Conservation (phyloP, 2,797 vertebrate genomes). For the Thunnus albacares region DNA sequence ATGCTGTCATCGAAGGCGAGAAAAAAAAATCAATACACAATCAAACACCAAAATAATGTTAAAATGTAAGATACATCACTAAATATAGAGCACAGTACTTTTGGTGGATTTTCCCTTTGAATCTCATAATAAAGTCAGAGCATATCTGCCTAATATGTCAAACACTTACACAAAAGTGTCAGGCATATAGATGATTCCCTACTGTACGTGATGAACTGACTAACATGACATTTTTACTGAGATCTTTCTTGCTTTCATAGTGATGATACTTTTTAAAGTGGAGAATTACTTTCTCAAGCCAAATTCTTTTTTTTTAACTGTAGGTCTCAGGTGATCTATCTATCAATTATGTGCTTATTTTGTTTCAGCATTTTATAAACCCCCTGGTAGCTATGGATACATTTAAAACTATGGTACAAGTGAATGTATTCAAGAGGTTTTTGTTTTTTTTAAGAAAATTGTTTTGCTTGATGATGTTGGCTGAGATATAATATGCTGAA, state of each 20-base stretch:
- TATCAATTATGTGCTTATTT: conserved; percentile 43
- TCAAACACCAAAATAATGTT: not conserved
- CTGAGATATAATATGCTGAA: conserved; percentile 53
- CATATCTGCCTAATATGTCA: conserved; percentile 18
- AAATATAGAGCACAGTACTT: conserved; percentile 24
- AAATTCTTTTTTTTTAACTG: conserved; percentile 71
- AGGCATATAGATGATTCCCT: conserved; percentile 43
- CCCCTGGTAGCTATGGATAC: conserved; percentile 62
- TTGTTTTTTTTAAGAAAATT: conserved; percentile 31
- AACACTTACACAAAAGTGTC: conserved; percentile 22
- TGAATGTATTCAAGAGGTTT: conserved; percentile 72
- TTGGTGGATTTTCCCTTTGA: conserved; percentile 57
- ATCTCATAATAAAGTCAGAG: conserved; percentile 15
- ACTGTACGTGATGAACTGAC: conserved; percentile 42
- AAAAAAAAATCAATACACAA: not conserved
- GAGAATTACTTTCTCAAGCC: conserved; percentile 78
- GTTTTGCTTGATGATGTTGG: conserved; percentile 43
- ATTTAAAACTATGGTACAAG: conserved; percentile 52
- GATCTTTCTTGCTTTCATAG: conserved; percentile 63
- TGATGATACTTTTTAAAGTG: conserved; percentile 56
- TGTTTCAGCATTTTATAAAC: conserved; percentile 52
- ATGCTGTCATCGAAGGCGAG: not conserved
- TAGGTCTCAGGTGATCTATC: conserved; percentile 78
- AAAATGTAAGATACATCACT: not conserved
- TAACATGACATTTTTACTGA: conserved; percentile 64